Conservation (phyloP, 2,888 invertebrate genomes). For the Leptopilina syphax region DNA sequence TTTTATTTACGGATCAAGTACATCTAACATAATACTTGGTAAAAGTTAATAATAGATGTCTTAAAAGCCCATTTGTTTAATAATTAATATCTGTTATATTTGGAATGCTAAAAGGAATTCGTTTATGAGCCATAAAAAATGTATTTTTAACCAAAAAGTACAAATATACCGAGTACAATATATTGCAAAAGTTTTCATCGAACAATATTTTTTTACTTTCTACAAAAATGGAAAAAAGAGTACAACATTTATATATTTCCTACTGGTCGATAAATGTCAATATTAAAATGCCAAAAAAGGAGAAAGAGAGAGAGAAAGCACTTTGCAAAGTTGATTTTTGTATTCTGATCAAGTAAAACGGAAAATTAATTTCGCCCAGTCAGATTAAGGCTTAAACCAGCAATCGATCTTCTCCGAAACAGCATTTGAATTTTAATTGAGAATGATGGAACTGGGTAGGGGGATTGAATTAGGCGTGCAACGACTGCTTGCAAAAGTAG, state of each 20-base stretch:
- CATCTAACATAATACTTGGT: no score
- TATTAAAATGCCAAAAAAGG: background rate
- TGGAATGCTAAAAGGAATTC: no score
- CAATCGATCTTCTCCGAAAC: constrained; percentile 22
- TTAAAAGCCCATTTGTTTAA: no score
- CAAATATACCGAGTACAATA: no score
- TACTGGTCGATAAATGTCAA: constrained; percentile 2
- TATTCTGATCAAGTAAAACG: constrained; percentile 12
- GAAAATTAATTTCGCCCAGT: constrained; percentile 21
- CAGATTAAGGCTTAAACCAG: constrained; percentile 24
- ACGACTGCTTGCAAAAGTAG: constrained; percentile 5
- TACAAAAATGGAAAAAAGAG: background rate
- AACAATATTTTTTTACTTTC: background rate
- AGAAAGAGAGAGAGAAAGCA: background rate
- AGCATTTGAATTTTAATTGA: constrained; percentile 31
- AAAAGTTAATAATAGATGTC: no score
- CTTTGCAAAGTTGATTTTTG: constrained; percentile 9
- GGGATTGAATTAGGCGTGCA: constrained; percentile 17
- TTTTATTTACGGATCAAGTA: no score
- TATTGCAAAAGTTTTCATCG: no score
- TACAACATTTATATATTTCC: no score
- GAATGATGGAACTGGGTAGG: constrained; percentile 18
- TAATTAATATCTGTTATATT: no score
- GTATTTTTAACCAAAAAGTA: no score
- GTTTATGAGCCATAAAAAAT: no score